Base-by-base conservation (phyloP, 2,113 vertebrate genomes). In the Notechis scutatus region DNA sequence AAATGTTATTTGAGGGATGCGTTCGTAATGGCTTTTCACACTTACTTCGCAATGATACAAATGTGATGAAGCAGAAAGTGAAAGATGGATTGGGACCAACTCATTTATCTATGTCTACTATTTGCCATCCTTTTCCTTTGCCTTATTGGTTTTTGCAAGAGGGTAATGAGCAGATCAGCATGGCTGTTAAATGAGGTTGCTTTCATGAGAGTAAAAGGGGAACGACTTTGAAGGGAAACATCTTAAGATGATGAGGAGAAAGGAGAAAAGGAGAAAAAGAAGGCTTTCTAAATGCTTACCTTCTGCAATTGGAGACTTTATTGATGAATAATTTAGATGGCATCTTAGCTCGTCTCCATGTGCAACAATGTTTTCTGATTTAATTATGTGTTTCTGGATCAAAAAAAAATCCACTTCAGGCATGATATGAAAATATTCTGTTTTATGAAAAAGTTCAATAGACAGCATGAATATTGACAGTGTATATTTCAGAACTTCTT, bases 291-390 rank as follows among this genome's bases (percentile, higher is more conserved):
- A 93, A 97, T 96, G 94, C 91, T 94, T 95, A 96, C 96, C 94
- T 96, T 94, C 94, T 93, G 90, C 89, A 89, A 89, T 94, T 94
- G 90, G 87, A 95, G 92, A 95, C 96, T 91, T 94, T 97, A 95
- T 94, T 95, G 94, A 97, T 97, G 95, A 97, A 97, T 98, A 97
- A 98, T 97, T 97, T 97, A 97, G 59, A 95, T 94, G 92, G 88
- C 96, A 96, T 97, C 94, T 95, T 95, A 96, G 95, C 94, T 97
- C 91, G 95, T 81, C 93, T 93, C 93, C 94, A 92, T 90, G 94
- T 96, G 94, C 94, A 96, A 96, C 97, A 97, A 97, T 95, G 93
- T 95, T 97, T 97, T 97, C 95, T 94, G 95, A 97, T 97, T 97
- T 98, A 98, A 97, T 97, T 97, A 97, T 96, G 95, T 96, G 96